Conservation (phyloP, 2,113 vertebrate species). For the Ranitomeya variabilis region DNA sequence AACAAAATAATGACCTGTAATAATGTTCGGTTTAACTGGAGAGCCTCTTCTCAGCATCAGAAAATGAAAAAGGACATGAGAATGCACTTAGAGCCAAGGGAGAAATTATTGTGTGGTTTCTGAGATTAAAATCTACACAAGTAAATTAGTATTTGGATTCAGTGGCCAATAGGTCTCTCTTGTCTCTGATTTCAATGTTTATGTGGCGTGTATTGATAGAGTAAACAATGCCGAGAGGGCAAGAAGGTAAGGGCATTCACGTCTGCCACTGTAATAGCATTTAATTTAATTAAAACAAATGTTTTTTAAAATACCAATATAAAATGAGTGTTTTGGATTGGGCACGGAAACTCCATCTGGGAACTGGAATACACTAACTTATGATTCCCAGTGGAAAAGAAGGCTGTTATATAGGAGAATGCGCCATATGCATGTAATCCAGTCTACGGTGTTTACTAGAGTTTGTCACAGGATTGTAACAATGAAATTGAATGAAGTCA, state of each 20-base stretch:
- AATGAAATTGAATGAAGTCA: constrained; percentile 52
- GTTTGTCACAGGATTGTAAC: constrained; percentile 51
- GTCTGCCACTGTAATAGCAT: constrained; percentile 46
- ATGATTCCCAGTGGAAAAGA: constrained; percentile 14
- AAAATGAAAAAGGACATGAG: constrained; percentile 37
- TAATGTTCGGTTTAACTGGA: constrained; percentile 10
- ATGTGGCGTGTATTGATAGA: constrained; percentile 38
- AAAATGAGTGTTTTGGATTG: constrained; percentile 43
- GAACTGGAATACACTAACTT: constrained; percentile 33
- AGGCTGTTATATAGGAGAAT: constrained; percentile 24
- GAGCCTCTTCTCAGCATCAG: background rate
- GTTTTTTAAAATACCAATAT: constrained; percentile 46
- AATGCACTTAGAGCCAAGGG: constrained; percentile 45
- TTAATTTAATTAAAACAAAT: constrained; percentile 55
- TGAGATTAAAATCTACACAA: constrained; percentile 50
- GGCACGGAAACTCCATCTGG: constrained; percentile 26
- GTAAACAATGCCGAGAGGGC: constrained; percentile 46
- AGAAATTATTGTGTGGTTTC: constrained; percentile 52
- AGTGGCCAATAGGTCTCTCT: constrained; percentile 22
- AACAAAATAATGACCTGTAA: constrained; percentile 19
- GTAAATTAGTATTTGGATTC: constrained; percentile 42
- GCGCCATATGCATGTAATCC: constrained; percentile 53
- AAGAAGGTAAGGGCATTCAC: constrained; percentile 29
- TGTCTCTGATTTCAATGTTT: constrained; percentile 51
- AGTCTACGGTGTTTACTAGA: constrained; percentile 47